Evolutionary conservation across 2,888 invertebrate genomes (phyloP), one percentile per base, ranked within the genome.

Genomic region (Hemistola chrysoprasaria): DNA sequence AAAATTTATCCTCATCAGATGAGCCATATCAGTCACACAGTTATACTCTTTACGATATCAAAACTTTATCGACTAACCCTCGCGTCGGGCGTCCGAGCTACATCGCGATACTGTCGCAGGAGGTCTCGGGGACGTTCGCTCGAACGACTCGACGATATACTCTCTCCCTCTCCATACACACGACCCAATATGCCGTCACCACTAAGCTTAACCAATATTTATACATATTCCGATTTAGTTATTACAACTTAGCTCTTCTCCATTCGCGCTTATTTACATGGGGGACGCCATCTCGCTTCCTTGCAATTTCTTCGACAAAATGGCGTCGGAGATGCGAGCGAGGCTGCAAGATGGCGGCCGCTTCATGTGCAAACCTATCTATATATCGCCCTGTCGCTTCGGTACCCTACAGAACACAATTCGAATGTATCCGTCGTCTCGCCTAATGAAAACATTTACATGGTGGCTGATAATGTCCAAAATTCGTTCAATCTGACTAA

Each of bases 361-460:
- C 64, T 54, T 47, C 62, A 52, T 60, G 62, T 71, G 76, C 80
- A 73, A 71, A 71, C 79, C 80, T 85, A 83, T 79, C 82, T 83
- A 84, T 63, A 72, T 76, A 75, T 69, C 79, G 75, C 78, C 81
- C 81, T 78, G 77, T 82, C 80, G 65, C 74, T 78, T 52, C 81
- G 76, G 77, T 83, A 85, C 83, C 62, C 85, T 86, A 86, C 83
- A 78, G 85, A 86, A 85, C 85, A 85, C 87, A 85, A 75, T 80
- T 79, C 79, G 40, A 47, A 51, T 51, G 84, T 85, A 87, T 85
- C 86, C 84, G 73, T 70, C 78, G 59, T 73, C 78, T 76, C 77
- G 59, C 62, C 71, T 74, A 80, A 76, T 68, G 66, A 73, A 78
- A 84, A 80, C 80, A 74, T 76, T 71, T 68, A 74, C 65, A 65